Conservation (phyloP, 2,797 vertebrate genomes). For the Borostomias antarcticus region DNA sequence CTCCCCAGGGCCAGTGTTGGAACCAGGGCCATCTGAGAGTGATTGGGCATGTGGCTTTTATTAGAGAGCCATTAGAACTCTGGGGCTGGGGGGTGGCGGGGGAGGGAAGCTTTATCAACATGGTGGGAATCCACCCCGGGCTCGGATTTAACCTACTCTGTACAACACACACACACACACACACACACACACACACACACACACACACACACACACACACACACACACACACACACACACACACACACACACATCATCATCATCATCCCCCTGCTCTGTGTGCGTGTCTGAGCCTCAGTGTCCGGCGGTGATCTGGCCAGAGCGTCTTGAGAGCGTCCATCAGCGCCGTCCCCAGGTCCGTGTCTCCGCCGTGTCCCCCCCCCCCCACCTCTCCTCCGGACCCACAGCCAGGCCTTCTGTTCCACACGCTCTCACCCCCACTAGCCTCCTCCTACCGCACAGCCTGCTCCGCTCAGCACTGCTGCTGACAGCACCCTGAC, state of each 20-base stretch:
- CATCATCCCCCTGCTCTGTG: no score
- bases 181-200: neutral
- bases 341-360: no score
- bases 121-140: slow-evolving; percentile 61
- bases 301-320: no score
- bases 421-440: no score
- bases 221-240: slow-evolving; percentile 7
- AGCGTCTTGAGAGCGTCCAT: no score
- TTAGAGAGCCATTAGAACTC: slow-evolving; percentile 67
- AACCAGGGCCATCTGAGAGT: slow-evolving; percentile 67
- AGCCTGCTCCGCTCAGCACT: no score
- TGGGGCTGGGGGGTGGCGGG: slow-evolving; percentile 19
- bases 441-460: no score
- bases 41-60: slow-evolving; percentile 76
- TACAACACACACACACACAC: slow-evolving; percentile 14
- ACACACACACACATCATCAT: slow-evolving; percentile 12
- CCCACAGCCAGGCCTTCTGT: neutral
- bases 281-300: no score
- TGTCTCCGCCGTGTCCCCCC: no score
- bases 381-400: neutral
- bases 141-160: slow-evolving; percentile 46
- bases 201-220: slow-evolving; percentile 28
- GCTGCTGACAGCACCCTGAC: no score
- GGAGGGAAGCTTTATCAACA: slow-evolving; percentile 59
- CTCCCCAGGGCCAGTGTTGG: neutral